Base-by-base conservation (phyloP, 2,888 invertebrate genomes). In the Dryobotodes eremita region DNA sequence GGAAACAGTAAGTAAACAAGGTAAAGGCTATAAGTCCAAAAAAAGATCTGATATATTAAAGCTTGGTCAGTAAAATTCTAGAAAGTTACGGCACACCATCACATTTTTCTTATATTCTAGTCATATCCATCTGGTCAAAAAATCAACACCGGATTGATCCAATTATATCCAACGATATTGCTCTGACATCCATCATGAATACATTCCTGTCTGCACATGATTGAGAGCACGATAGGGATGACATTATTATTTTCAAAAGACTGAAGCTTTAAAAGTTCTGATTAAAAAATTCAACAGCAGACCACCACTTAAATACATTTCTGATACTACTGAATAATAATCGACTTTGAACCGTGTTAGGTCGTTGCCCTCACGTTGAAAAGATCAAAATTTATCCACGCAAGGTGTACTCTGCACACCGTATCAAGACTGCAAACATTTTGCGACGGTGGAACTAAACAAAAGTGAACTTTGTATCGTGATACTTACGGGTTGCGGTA, bases 341-440 rank as follows among this genome's bases (percentile, higher is more conserved):
- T 83, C 75, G 80, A 68, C 86, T 88, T 80, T 88, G 79, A 80
- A 85, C 68, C 73, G 55, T 75, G 71, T 77, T 76, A 87, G 91
- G 90, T 90, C 91, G 79, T 88, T 92, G 89, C 86, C 89, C 91
- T 81, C 87, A 76, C 74, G 85, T 88, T 87, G 83, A 87, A 88
- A 86, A 86, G 88, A 90, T 88, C 88, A 88, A 90, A 90, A 88
- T 90, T 89, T 89, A 89, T 88, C 89, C 89, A 84, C 84, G 89
- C 89, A 91, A 92, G 91, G 89, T 91, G 90, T 86, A 90, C 88
- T 82, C 88, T 82, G 89, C 80, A 79, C 89, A 88, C 86, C 83
- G 89, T 84, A 81, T 80, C 82, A 88, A 81, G 77, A 80, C 77
- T 74, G 73, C 87, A 86, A 88, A 77, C 73, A 79, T 86, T 68